Percentiles rank a stretch among this genome's conserved stretches.
phyloP scores from a whole-genome alignment of 2,888 invertebrate species.

The Drosophila testacea region DNA sequence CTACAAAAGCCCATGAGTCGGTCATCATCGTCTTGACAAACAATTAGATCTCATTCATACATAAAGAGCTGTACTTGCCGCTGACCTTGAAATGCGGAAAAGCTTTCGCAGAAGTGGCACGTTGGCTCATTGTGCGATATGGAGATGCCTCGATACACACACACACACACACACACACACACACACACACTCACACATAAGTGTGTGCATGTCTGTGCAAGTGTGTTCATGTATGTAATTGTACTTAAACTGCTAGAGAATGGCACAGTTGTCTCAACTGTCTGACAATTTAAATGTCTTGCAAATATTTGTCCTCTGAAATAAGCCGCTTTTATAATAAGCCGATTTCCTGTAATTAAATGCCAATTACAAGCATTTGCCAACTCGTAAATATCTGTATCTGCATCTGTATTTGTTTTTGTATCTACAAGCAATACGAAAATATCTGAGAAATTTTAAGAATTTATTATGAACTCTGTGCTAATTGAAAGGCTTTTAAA shows the following conservation, averaged over 20 bases:
- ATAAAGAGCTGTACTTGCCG: constrained; percentile 69
- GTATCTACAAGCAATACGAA: constrained; percentile 8
- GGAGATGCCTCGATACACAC: constrained; percentile 52
- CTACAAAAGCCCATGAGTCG: constrained; percentile 46
- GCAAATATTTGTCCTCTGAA: constrained; percentile 37
- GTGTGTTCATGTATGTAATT: constrained; percentile 25
- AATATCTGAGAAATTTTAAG: constrained; percentile 9
- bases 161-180: constrained; percentile 13
- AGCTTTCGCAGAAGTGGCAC: constrained; percentile 52
- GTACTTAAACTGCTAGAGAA: constrained; percentile 17
- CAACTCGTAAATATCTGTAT: constrained; percentile 7
- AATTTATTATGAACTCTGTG: constrained; percentile 39
- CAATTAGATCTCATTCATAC: constrained; percentile 77
- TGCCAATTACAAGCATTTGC: constrained; percentile 37
- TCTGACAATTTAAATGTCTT: constrained; percentile 24
- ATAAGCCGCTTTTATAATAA: constrained; percentile 57
- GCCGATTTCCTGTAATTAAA: constrained; percentile 64
- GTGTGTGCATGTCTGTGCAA: constrained; percentile 4
- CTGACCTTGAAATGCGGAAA: constrained; percentile 67
- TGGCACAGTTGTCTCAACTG: constrained; percentile 32
- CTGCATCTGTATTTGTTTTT: constrained; percentile 12
- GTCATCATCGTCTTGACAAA: constrained; percentile 58
- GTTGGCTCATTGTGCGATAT: constrained; percentile 35
- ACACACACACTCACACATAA: constrained; percentile 18
- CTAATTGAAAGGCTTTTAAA: constrained; percentile 46